These are phyloP conservation scores for Macrobrachium rosenbergii DNA, from an alignment of 1,140 invertebrate genomes.

Conservation along the genomic window DNA sequence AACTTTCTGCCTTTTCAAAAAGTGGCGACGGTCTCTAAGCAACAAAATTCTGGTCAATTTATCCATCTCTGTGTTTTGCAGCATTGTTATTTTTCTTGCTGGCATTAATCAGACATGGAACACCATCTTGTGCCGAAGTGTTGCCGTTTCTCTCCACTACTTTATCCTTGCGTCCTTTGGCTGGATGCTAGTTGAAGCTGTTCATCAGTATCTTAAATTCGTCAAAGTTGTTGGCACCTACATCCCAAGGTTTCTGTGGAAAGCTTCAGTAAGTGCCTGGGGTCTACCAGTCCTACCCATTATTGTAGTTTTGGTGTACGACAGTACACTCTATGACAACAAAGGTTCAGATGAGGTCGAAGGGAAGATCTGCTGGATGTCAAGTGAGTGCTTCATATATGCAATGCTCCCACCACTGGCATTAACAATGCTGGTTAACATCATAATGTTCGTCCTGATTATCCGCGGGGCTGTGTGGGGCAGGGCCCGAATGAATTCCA, in stretches of 20 bases:
- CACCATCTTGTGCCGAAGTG: slow-evolving; percentile 61
- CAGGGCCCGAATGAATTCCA: slow-evolving; percentile 69
- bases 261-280: slow-evolving; percentile 71
- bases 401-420: slow-evolving; percentile 71
- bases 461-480: slow-evolving; percentile 71
- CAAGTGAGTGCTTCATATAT: slow-evolving; percentile 70
- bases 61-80: slow-evolving; percentile 65
- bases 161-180: slow-evolving; percentile 72
- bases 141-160: slow-evolving; percentile 71
- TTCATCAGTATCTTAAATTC: slow-evolving; percentile 72
- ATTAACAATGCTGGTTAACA: slow-evolving; percentile 70
- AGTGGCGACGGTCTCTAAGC: slow-evolving; percentile 66
- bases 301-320: slow-evolving; percentile 65
- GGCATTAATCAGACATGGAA: slow-evolving; percentile 64
- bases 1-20: slow-evolving; percentile 67
- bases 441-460: slow-evolving; percentile 70
- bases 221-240: slow-evolving; percentile 73
- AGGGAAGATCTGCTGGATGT: slow-evolving; percentile 70
- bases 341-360: slow-evolving; percentile 6
- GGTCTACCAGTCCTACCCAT: slow-evolving; percentile 67
- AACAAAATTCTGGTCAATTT: slow-evolving; percentile 68
- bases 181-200: slow-evolving; percentile 73
- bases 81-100: slow-evolving; percentile 64
- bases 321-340: slow-evolving; percentile 63
- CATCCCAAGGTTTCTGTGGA: slow-evolving; percentile 70